Conservation (phyloP, 2,888 invertebrate species). For the Rhodophaea formosa region DNA sequence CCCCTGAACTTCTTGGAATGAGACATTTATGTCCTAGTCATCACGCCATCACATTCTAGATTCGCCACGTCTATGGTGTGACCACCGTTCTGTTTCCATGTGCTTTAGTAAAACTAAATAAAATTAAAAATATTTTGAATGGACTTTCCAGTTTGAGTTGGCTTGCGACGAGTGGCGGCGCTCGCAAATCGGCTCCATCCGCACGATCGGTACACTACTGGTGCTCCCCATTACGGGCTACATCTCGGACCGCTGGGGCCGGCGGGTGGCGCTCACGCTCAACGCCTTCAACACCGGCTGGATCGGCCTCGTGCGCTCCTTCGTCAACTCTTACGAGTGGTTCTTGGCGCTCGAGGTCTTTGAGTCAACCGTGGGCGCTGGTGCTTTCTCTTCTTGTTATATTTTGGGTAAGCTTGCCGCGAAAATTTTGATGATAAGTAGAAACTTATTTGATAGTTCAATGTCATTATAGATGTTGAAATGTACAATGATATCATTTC, state of each 20-base stretch:
- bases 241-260: slow-evolving; percentile 88
- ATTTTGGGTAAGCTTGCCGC: slow-evolving; percentile 81
- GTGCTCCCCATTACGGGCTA: slow-evolving; percentile 86
- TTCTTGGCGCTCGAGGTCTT: slow-evolving; percentile 86
- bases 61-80: too few species aligned
- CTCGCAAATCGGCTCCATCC: slow-evolving; percentile 87
- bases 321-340: slow-evolving; percentile 85
- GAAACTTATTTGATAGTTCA: too few species aligned
- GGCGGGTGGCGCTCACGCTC: slow-evolving; percentile 82
- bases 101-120: too few species aligned
- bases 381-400: slow-evolving; percentile 87
- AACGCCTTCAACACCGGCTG: slow-evolving; percentile 83
- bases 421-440: too few species aligned
- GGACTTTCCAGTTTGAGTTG: slow-evolving; percentile 78
- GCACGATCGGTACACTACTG: slow-evolving; percentile 86
- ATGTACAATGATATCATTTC: too few species aligned
- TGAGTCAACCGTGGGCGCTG: slow-evolving; percentile 85
- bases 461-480: too few species aligned
- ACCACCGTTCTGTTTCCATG: too few species aligned
- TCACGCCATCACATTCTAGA: too few species aligned
- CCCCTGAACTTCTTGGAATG: too few species aligned
- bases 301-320: slow-evolving; percentile 85
- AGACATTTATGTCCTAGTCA: too few species aligned
- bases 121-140: slow-evolving; percentile 1
- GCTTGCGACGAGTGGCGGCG: slow-evolving; percentile 87